Evolutionary conservation across 2,888 invertebrate species (phyloP), one percentile per base, ranked within the genome.

Genomic region (Oeneis ivallda): DNA sequence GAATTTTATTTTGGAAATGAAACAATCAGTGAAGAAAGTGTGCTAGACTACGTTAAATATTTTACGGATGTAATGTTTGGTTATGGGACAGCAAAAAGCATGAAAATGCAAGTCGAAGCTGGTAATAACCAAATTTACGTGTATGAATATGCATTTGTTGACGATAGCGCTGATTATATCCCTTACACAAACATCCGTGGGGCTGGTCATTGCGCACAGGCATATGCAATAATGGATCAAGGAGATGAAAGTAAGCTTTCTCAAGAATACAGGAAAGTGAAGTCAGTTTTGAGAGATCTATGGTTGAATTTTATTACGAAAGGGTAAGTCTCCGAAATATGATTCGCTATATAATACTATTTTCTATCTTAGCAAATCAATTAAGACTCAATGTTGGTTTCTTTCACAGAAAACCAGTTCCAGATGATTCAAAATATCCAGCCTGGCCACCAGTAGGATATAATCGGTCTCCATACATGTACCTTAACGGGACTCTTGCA

Each of bases 41-140:
- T 83, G 60, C 67, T 80, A n/a, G 57, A 61, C 1, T 86, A 74
- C 52, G 70, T 84, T 0, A 72, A 85, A 65, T 86, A 74, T 58
- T 82, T 79, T 57, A 71, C 81, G 2, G 91, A 94, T 91, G 60
- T 76, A 0, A 52, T 76, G 4, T 82, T 84, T 62, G 68, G 71
- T 0, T 76, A 76, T 65, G 69, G 81, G 0, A 73, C 72, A 9
- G 54, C 83, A 4, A 68, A 75, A 66, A 72, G 80, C 0, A 70
- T 77, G 0, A 75, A 77, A 17, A 49, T 80, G 8, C 79, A 81
- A 19, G 70, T 74, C 1, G 74, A 80, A 52, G 76, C 77, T 43
- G 82, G 84, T 2, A 76, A 85, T 66, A 65, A 81, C 54, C 67
- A 79, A 67, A 66, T 86, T 9, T 85, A 80, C 71, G 71, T 86